A percentile compares a stretch with the other conserved stretches of the same genome.
These are phyloP conservation scores for Microtus pennsylvanicus DNA, from an alignment of 2,113 vertebrate species.

Conservation along the genomic window DNA sequence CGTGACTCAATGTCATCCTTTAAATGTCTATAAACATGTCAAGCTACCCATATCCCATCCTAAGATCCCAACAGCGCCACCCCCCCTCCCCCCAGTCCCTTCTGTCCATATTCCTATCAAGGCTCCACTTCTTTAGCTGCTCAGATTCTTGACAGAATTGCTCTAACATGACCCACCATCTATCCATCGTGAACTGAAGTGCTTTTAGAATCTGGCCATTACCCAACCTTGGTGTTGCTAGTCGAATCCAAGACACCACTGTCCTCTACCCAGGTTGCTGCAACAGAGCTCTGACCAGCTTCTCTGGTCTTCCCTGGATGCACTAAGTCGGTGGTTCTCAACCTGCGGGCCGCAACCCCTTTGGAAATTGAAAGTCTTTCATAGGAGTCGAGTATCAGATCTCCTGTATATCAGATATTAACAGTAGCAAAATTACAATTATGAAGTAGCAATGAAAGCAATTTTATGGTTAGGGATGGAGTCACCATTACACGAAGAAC, in stretches of 20 bases:
- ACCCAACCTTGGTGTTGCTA: background rate
- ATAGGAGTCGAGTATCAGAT: too few species aligned
- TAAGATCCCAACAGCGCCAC: background rate
- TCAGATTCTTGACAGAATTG: background rate
- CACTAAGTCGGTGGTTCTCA: background rate
- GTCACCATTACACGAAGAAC: too few species aligned
- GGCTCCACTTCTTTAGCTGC: background rate
- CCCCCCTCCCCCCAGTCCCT: background rate
- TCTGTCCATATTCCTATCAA: background rate
- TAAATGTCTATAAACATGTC: background rate
- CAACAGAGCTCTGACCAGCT: too few species aligned
- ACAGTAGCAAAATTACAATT: too few species aligned
- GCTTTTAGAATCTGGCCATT: background rate
- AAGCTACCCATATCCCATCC: background rate
- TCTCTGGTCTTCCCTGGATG: background rate
- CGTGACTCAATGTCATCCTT: rapidly evolving
- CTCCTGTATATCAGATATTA: too few species aligned
- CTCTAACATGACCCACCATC: background rate
- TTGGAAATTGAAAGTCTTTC: too few species aligned
- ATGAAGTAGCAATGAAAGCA: too few species aligned
- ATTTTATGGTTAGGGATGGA: too few species aligned
- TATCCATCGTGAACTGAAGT: background rate
- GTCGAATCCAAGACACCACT: background rate
- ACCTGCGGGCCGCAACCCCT: too few species aligned
- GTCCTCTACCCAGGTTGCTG: background rate